Conservation (phyloP, 2,797 vertebrate species). For the Cuculus canorus region DNA sequence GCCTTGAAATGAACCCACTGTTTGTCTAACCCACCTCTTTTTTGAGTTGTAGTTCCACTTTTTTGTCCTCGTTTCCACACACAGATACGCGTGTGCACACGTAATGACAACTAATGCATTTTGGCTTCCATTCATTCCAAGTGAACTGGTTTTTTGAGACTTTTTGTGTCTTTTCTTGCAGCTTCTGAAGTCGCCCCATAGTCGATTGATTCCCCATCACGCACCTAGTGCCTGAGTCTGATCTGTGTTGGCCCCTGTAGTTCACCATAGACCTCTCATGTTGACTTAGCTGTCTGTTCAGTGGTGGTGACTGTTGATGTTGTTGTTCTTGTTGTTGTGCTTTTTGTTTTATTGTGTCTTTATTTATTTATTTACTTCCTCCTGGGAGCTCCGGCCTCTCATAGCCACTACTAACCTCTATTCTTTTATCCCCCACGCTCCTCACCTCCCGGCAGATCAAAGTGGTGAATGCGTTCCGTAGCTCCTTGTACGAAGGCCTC, state of each 20-base stretch:
- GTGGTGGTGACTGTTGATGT: slow-evolving; percentile 42
- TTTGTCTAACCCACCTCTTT: slow-evolving; percentile 61
- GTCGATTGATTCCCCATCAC: slow-evolving; percentile 38
- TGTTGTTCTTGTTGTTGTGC: neutral
- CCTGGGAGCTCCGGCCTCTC: neutral
- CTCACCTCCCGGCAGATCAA: slow-evolving; percentile 85
- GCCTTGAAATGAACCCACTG: slow-evolving; percentile 47
- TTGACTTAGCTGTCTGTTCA: slow-evolving; percentile 47
- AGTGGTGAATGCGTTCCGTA: slow-evolving; percentile 96
- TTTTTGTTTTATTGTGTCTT: slow-evolving; percentile 29
- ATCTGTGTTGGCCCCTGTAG: slow-evolving; percentile 30
- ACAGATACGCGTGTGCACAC: neutral
- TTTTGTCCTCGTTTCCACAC: slow-evolving; percentile 31
- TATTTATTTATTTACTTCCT: neutral
- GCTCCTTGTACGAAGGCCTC: slow-evolving; percentile 88
- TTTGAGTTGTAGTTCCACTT: slow-evolving; percentile 52
- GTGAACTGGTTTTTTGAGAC: slow-evolving; percentile 35
- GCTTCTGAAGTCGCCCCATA: slow-evolving; percentile 64
- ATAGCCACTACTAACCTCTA: neutral
- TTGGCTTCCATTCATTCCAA: slow-evolving; percentile 36
- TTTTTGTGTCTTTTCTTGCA: slow-evolving; percentile 66
- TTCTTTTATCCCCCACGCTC: slow-evolving; percentile 25
- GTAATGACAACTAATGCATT: slow-evolving; percentile 58
- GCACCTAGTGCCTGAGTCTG: slow-evolving; percentile 65
- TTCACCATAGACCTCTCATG: slow-evolving; percentile 30